A percentile compares a stretch with the other conserved stretches of the same genome.
Evolutionary conservation across 2,797 vertebrate genomes (phyloP).

Genomic region (Limnodromus scolopaceus): DNA sequence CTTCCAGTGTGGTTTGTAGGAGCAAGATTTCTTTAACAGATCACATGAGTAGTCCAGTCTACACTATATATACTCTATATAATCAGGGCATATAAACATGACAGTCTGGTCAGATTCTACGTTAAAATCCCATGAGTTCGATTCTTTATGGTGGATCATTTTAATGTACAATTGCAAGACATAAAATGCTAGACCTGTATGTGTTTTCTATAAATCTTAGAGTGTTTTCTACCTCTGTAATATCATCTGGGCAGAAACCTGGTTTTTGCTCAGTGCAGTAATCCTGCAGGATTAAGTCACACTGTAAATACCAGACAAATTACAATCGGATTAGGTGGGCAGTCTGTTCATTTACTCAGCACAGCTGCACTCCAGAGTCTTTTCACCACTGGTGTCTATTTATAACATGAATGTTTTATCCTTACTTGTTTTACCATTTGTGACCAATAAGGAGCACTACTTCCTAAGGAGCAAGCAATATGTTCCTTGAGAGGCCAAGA

Average conservation of each 20-base stretch:
- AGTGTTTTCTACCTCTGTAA: background rate
- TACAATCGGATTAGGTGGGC: constrained; percentile 48
- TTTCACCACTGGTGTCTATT: background rate
- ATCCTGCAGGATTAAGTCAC: constrained; percentile 81
- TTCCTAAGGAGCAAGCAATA: background rate
- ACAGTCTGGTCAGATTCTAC: background rate
- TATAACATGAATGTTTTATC: background rate
- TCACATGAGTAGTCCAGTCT: background rate
- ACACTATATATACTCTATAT: background rate
- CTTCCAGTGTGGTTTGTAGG: background rate
- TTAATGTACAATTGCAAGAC: background rate
- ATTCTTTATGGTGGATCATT: background rate
- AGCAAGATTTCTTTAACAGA: background rate
- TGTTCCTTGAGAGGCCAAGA: background rate
- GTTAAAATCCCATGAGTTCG: background rate
- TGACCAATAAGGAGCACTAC: background rate
- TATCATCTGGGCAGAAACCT: background rate
- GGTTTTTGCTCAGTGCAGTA: constrained; percentile 62
- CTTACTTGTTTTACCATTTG: background rate
- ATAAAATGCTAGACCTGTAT: background rate
- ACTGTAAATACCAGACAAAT: constrained; percentile 74
- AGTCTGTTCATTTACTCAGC: constrained; percentile 51
- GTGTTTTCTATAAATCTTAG: background rate
- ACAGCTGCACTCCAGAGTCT: constrained; percentile 31
- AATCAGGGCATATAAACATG: background rate